Evolutionary conservation across 1,140 invertebrate genomes (phyloP).

Genomic region (Dolichoris vasculosae): DNA sequence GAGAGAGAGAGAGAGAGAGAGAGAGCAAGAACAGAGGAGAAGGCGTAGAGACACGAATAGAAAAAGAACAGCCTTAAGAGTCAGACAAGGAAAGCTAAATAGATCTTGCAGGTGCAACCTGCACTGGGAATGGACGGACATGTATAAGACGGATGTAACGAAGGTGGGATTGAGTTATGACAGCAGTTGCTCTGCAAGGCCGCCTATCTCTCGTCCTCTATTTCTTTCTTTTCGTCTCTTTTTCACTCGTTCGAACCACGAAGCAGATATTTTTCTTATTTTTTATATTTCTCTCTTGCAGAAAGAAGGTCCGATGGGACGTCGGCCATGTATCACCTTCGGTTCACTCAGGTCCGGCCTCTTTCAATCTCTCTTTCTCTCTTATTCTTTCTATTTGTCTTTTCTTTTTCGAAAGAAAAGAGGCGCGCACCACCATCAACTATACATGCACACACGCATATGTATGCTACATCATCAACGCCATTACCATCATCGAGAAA

Average conservation of each 20-base stretch:
- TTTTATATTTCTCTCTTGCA: conserved; percentile 57
- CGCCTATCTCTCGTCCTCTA: conserved; percentile 52
- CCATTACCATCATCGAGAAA: conserved; percentile 66
- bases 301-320: conserved; percentile 64
- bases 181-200: conserved; percentile 74
- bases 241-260: conserved; percentile 60
- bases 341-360: conserved; percentile 70
- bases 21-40: not conserved
- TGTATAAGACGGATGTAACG: conserved; percentile 55
- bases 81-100: conserved; percentile 27
- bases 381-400: conserved; percentile 10
- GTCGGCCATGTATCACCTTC: conserved; percentile 74
- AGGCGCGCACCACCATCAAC: conserved; percentile 53
- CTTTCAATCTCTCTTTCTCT: conserved; percentile 56
- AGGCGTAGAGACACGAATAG: conserved; percentile 45
- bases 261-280: conserved; percentile 71
- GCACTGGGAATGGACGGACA: conserved; percentile 54
- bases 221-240: conserved; percentile 11
- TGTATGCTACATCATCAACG: conserved; percentile 61
- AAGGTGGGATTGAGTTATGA: conserved; percentile 76
- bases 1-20: conserved; percentile 46
- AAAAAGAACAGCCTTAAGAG: conserved; percentile 22
- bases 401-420: conserved; percentile 8
- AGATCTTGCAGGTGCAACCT: conserved; percentile 60
- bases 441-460: conserved; percentile 1